These are phyloP conservation scores for Albula glossodonta DNA, from an alignment of 2,113 vertebrate genomes.

Conservation along the genomic window DNA sequence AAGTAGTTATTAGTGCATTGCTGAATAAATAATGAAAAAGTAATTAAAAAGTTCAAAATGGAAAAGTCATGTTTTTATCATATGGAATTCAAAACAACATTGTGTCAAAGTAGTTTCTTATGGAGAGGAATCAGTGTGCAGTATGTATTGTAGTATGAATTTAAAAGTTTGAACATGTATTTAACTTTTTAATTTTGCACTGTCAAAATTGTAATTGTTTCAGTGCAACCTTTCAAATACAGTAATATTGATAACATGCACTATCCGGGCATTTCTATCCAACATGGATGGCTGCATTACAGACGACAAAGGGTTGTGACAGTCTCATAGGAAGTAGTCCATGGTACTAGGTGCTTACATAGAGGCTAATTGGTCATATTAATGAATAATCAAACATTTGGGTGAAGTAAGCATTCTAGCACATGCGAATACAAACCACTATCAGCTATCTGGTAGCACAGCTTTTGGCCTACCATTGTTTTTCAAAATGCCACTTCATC, in stretches of 20 bases:
- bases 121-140: background rate
- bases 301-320: background rate
- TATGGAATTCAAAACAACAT: background rate
- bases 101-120: background rate
- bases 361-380: background rate
- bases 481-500: too few species aligned
- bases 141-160: too few species aligned
- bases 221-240: background rate
- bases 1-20: background rate
- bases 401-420: background rate
- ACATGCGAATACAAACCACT: too few species aligned
- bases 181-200: too few species aligned
- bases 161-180: too few species aligned
- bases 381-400: background rate
- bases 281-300: background rate
- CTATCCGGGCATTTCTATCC: background rate
- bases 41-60: too few species aligned
- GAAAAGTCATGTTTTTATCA: background rate
- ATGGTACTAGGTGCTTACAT: background rate
- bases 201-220: background rate
- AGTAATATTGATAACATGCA: background rate
- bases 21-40: background rate
- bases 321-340: background rate
- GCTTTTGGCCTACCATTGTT: too few species aligned
- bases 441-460: too few species aligned